Base-by-base conservation (phyloP, 2,888 invertebrate species). In the Latrodectus elegans region DNA sequence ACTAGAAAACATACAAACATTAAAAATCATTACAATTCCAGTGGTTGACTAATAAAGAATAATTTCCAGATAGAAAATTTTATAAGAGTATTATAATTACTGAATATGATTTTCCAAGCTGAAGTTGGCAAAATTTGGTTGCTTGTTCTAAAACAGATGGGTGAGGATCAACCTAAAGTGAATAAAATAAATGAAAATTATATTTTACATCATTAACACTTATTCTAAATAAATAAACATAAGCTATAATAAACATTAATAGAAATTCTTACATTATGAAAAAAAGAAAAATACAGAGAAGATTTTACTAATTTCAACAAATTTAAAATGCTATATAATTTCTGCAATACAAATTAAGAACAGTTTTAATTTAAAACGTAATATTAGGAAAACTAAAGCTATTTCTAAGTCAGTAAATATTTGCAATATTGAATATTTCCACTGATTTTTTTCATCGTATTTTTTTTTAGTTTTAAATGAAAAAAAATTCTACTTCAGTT, bases 111-210 rank as follows among this genome's bases (percentile, higher is more conserved):
- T 88, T 88, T 53, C 84, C 84, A 64, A 89, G 81, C 70, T 90
- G 90, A 15, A 91, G 90, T 88, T 92, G 92, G 89, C 92, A 92
- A 85, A 91, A 92, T 17, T 90, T 89, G 8, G 91, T 90, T 12
- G 92, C 92, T 85, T 92, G 91, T 38, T 91, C 91, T 67, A 92
- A 81, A 49, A 91, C 84, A 68, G 91, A 79, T 8, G 88, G 87
- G 60, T 85, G 72, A 53, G 88, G 79, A 78, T 90, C 89, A 49
- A 89, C 87, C 89, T 87, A 14, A 14, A 79, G 55, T 76, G 65
- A 55, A 11, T 72, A 75, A 67, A 64, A 17, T 11, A 38, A 22
- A 22, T 22, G 15, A 55, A 14, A 55, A 12, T 14, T 55, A 55
- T 14, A 14, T 55, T 55, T 55, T 55, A 10, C 4, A 55, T 8